Base-by-base conservation (phyloP, 1,140 invertebrate species). In the Drosophila subobscura region DNA sequence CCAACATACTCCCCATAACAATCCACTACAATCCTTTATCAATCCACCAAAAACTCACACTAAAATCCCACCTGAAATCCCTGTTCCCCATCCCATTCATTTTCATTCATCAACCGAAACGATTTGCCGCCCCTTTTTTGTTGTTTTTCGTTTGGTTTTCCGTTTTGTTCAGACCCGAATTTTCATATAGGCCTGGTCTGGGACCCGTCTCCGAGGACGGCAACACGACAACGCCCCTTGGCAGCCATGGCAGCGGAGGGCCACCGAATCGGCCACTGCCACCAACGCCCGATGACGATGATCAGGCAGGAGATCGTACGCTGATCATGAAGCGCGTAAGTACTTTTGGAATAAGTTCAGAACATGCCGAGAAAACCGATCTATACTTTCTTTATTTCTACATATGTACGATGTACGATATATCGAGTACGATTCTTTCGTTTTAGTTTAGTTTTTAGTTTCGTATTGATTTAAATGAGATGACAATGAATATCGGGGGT, bases 231-330 rank as follows among this genome's bases (percentile, higher is more conserved):
- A 92, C 90, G 89, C 92, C 75, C 79, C 93, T 91, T 91, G 91
- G 84, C 77, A 93, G 72, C 42, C 90, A 91, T 53, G 92, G 92
- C 88, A 92, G 93, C 85, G 95, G 95, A 56, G 95, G 96, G 67
- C 96, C 96, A 73, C 97, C 97, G 46, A 98, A 97, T 91, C 94
- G 97, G 67, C 97, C 97, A 56, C 93, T 98, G 77, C 98, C 98
- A 45, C 98, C 98, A 10, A 98, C 97, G 22, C 98, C 98, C 16
- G 97, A 97, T 89, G 96, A 97, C 91, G 96, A 97, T 90, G 93
- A 93, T 88, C 91, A 91, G 57, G 93, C 93, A 73, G 95, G 96
- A 61, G 97, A 98, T 92, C 94, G 96, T 86, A 98, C 97, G 58
- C 93, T 98, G 91, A 97, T 98, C 79, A 96, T 97, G 93, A 94